Evolutionary conservation across 2,797 vertebrate genomes (phyloP).

Genomic region (Girardinus metallicus): DNA sequence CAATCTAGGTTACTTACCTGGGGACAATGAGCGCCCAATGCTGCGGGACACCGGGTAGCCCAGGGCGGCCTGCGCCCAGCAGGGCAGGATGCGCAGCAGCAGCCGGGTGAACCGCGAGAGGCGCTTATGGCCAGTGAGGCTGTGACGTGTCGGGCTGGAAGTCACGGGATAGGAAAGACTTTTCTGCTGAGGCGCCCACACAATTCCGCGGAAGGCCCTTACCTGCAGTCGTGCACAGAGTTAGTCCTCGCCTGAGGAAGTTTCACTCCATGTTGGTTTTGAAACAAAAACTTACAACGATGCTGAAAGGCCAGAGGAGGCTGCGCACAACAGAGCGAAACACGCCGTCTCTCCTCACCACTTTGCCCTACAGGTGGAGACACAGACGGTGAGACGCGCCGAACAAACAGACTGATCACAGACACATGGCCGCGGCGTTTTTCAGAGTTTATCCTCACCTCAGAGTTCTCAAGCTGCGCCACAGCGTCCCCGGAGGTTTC

Average conservation of each 20-base stretch:
- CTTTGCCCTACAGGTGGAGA: slow-evolving; percentile 46
- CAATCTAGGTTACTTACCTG: slow-evolving; percentile 64
- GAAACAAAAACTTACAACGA: slow-evolving; percentile 67
- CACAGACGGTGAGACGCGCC: not conserved
- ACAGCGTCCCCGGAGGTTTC: slow-evolving; percentile 21
- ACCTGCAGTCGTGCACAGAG: slow-evolving; percentile 46
- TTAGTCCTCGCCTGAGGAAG: accelerated
- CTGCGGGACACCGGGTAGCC: slow-evolving; percentile 74
- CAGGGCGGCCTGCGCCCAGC: slow-evolving; percentile 74
- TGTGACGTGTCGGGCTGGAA: slow-evolving; percentile 53
- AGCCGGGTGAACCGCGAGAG: slow-evolving; percentile 62
- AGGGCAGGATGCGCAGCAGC: slow-evolving; percentile 78
- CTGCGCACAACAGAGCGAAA: slow-evolving; percentile 63
- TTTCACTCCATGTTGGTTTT: accelerated
- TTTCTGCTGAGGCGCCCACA: slow-evolving; percentile 56
- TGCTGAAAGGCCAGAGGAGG: slow-evolving; percentile 77
- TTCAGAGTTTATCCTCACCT: slow-evolving; percentile 47
- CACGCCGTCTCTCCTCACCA: slow-evolving; percentile 57
- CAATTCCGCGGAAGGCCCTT: slow-evolving; percentile 65
- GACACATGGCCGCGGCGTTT: not conserved
- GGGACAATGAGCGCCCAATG: slow-evolving; percentile 72
- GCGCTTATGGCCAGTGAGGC: slow-evolving; percentile 74
- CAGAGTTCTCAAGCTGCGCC: slow-evolving; percentile 26
- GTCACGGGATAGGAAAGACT: not conserved
- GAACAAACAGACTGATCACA: not conserved